Percentiles rank a stretch among this genome's conserved stretches.
These are phyloP conservation scores for Chrysemys picta DNA, from an alignment of 2,113 vertebrate genomes.

Conservation along the genomic window DNA sequence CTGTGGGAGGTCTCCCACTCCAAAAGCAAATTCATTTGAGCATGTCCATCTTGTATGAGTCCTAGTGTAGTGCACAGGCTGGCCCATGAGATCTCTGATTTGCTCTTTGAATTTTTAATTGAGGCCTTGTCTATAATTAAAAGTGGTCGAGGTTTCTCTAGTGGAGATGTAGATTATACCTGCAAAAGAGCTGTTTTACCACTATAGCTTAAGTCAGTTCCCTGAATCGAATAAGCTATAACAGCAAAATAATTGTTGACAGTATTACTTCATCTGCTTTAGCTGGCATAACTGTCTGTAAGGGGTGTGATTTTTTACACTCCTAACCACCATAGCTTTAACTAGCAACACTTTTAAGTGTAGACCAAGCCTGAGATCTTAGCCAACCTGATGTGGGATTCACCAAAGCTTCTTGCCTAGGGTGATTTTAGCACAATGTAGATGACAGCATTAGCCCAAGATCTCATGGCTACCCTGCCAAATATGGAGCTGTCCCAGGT, in stretches of 20 bases:
- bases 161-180: background rate
- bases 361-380: background rate
- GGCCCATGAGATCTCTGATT: background rate
- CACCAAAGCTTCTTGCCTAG: background rate
- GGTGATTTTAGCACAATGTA: background rate
- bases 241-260: background rate
- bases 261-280: background rate
- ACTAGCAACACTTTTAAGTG: background rate
- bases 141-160: background rate
- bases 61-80: background rate
- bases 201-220: background rate
- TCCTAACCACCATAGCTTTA: rapidly evolving
- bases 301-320: background rate
- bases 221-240: background rate
- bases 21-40: background rate
- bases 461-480: background rate
- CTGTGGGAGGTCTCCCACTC: background rate
- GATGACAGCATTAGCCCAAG: background rate
- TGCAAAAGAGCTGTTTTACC: background rate
- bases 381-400: rapidly evolving
- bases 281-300: background rate
- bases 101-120: background rate
- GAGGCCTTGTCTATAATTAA: background rate
- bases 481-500: background rate
- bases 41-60: background rate